These are phyloP conservation scores for Bambusicola thoracicus DNA, from an alignment of 2,113 vertebrate species.

Conservation along the genomic window DNA sequence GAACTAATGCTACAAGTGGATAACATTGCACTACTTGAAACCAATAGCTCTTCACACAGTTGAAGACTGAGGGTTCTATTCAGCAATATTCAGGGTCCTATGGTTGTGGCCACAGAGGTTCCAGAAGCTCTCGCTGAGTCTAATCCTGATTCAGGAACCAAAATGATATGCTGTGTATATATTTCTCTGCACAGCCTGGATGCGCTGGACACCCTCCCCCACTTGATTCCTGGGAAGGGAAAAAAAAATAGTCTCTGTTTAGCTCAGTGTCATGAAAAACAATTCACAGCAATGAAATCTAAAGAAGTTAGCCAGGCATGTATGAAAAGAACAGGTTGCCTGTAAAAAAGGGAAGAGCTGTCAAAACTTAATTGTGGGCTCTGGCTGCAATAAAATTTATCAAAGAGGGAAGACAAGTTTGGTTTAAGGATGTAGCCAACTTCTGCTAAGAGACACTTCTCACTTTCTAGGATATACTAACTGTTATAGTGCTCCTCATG, in stretches of 20 bases:
- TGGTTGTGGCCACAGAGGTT: slow-evolving; percentile 64
- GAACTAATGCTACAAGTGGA: slow-evolving; percentile 38
- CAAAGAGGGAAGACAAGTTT: slow-evolving; percentile 19
- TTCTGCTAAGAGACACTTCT: slow-evolving; percentile 16
- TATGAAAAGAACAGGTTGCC: slow-evolving; percentile 67
- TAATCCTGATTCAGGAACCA: slow-evolving; percentile 76
- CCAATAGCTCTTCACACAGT: slow-evolving; percentile 65
- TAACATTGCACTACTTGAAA: slow-evolving; percentile 38
- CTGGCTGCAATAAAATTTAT: slow-evolving; percentile 58
- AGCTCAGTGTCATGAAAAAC: slow-evolving; percentile 36
- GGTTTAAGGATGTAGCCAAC: not conserved
- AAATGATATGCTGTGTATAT: slow-evolving; percentile 71
- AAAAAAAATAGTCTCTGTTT: slow-evolving; percentile 45
- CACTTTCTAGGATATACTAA: not conserved
- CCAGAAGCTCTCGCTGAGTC: slow-evolving; percentile 60
- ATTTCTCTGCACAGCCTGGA: slow-evolving; percentile 67
- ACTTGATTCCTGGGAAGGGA: slow-evolving; percentile 67
- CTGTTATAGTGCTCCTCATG: not conserved
- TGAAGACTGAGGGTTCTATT: slow-evolving; percentile 69
- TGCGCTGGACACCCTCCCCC: slow-evolving; percentile 60
- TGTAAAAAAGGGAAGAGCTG: slow-evolving; percentile 64
- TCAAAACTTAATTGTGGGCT: slow-evolving; percentile 66
- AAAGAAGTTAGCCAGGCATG: slow-evolving; percentile 59
- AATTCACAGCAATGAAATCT: slow-evolving; percentile 52
- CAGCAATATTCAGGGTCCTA: slow-evolving; percentile 69